These are phyloP conservation scores for Argya squamiceps DNA, from an alignment of 2,797 vertebrate genomes.

Conservation along the genomic window DNA sequence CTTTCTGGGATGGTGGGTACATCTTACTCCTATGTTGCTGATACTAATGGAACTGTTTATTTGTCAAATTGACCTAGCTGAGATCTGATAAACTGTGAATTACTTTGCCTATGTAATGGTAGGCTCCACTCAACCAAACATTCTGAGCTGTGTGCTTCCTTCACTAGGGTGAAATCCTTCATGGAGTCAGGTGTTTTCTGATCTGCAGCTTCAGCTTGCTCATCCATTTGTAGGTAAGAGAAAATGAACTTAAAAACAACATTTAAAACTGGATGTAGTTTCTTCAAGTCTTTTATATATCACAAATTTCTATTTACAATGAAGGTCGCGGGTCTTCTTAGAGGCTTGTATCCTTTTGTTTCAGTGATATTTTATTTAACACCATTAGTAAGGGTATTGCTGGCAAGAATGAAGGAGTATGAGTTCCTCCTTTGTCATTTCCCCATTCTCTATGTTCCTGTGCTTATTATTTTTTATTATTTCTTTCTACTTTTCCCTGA, in stretches of 20 bases:
- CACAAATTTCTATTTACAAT: background rate
- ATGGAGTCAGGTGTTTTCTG: background rate
- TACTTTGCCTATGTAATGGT: background rate
- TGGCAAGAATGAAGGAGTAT: background rate
- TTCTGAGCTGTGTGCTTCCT: background rate
- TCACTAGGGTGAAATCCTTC: background rate
- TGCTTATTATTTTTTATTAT: background rate
- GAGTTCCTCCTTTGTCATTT: background rate
- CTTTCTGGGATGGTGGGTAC: background rate
- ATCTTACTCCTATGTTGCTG: background rate
- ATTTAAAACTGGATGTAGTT: background rate
- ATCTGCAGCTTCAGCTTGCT: background rate
- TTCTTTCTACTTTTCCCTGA: background rate
- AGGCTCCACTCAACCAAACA: background rate
- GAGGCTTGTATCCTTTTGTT: background rate
- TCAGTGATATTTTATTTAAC: background rate
- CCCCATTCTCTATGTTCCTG: background rate
- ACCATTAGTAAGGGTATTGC: background rate
- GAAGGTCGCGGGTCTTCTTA: background rate
- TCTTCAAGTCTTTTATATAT: background rate
- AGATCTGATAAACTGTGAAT: background rate
- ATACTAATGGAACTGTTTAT: background rate
- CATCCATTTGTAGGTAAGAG: background rate
- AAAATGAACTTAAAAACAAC: background rate
- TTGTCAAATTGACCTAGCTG: background rate